Evolutionary conservation across 2,888 invertebrate genomes (phyloP).

Genomic region (Drosophila diplacantha): DNA sequence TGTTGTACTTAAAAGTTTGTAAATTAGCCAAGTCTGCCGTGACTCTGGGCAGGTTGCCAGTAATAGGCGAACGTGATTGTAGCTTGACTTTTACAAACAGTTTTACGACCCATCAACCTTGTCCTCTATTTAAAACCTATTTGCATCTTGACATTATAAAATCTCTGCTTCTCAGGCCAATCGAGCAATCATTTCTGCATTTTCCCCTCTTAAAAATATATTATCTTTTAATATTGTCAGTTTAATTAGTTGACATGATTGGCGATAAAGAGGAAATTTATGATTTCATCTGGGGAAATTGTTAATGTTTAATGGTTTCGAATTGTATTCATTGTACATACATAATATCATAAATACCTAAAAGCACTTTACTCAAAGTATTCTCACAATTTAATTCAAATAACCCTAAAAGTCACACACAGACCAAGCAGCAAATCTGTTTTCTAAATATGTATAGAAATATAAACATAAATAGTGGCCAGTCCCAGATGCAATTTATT

Average conservation of each 20-base stretch:
- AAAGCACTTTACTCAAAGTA: slow-evolving; percentile 16
- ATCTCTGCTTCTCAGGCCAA: neutral
- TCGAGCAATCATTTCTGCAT: neutral
- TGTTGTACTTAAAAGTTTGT: slow-evolving; percentile 39
- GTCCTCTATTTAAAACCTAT: neutral
- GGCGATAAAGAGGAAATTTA: slow-evolving; percentile 12
- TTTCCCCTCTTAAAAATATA: slow-evolving; percentile 1
- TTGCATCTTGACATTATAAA: slow-evolving; percentile 5
- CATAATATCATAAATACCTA: neutral
- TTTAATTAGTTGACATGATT: neutral
- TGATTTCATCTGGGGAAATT: neutral
- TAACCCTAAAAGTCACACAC: slow-evolving; percentile 3
- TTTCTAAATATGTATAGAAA: slow-evolving; percentile 18
- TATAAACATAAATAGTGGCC: neutral
- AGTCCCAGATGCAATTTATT: slow-evolving; percentile 35
- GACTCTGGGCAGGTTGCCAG: slow-evolving; percentile 3
- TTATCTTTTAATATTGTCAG: neutral
- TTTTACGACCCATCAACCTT: slow-evolving; percentile 2
- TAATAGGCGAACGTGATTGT: slow-evolving; percentile 2
- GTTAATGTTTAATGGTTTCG: neutral
- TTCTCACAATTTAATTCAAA: slow-evolving; percentile 3
- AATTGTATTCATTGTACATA: slow-evolving; percentile 31
- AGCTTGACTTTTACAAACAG: slow-evolving; percentile 4
- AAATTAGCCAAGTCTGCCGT: slow-evolving; percentile 10
- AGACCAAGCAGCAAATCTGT: slow-evolving; percentile 32